Percentiles rank a stretch among this genome's conserved stretches.
These are phyloP conservation scores for Spodoptera picta DNA, from an alignment of 2,888 invertebrate species.

Conservation along the genomic window DNA sequence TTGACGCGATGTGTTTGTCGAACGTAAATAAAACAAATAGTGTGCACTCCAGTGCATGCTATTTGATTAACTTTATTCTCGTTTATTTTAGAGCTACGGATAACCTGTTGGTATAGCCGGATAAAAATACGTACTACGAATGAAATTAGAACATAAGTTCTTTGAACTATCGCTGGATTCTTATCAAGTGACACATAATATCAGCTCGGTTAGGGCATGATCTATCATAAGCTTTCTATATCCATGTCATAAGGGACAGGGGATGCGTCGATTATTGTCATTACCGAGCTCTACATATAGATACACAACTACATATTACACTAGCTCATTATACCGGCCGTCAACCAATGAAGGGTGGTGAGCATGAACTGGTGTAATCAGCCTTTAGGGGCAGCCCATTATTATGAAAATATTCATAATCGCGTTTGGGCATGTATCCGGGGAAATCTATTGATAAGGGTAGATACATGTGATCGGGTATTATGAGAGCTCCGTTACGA, in stretches of 20 bases:
- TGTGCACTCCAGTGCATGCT: slow-evolving; percentile 9
- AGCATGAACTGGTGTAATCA: slow-evolving; percentile 17
- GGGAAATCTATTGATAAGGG: slow-evolving; percentile 8
- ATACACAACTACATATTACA: slow-evolving; percentile 9
- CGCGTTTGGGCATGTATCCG: neutral
- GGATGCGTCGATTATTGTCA: slow-evolving; percentile 28
- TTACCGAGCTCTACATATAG: slow-evolving; percentile 13
- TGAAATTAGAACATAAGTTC: slow-evolving; percentile 7
- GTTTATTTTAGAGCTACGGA: slow-evolving; percentile 14
- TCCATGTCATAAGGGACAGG: slow-evolving; percentile 5
- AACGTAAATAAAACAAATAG: slow-evolving; percentile 42
- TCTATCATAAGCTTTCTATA: slow-evolving; percentile 8
- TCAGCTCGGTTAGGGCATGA: no score
- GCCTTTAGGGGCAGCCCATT: slow-evolving; percentile 6
- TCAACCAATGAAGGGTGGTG: slow-evolving; percentile 8
- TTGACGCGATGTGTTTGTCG: slow-evolving; percentile 38
- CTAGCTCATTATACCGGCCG: neutral
- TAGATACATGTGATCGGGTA: neutral
- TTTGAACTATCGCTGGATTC: no score
- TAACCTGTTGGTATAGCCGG: neutral
- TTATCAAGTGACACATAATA: no score
- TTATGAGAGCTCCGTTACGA: neutral
- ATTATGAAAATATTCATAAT: slow-evolving; percentile 14
- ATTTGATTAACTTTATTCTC: slow-evolving; percentile 5
- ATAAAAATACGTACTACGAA: slow-evolving; percentile 14